Conservation (phyloP, 2,888 invertebrate species). For the Zhuqinia jingwanae region DNA sequence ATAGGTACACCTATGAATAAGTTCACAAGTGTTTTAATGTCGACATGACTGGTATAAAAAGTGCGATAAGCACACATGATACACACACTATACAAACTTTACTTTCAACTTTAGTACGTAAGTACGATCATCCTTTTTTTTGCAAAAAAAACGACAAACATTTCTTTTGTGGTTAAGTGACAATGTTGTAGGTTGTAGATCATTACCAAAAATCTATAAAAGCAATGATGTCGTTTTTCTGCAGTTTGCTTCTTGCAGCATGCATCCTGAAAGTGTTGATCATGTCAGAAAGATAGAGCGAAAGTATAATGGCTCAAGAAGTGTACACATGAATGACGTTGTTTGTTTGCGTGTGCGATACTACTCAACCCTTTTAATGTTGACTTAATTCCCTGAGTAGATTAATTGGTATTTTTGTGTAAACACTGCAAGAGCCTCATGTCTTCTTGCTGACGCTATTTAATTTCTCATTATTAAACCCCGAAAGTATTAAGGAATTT, state of each 20-base stretch:
- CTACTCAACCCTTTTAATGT: constrained; percentile 47
- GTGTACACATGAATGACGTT: constrained; percentile 4
- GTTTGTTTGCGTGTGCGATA: constrained; percentile 43
- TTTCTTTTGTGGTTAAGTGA: background rate
- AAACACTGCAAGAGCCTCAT: constrained; percentile 24
- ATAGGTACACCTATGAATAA: no score
- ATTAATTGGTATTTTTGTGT: constrained; percentile 45
- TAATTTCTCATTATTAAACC: constrained; percentile 42
- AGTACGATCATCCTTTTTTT: no score
- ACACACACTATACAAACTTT: no score
- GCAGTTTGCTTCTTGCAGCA: background rate
- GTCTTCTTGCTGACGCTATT: constrained; percentile 23
- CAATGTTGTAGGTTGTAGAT: background rate
- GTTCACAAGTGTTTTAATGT: no score
- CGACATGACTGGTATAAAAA: no score
- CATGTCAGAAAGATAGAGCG: background rate
- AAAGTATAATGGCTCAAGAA: no score
- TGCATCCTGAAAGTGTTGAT: background rate
- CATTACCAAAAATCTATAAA: constrained; percentile 30
- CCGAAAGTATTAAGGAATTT: background rate
- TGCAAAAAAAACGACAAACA: no score
- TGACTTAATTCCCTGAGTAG: constrained; percentile 23
- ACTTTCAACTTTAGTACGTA: no score
- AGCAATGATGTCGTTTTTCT: background rate
- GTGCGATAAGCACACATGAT: background rate